These are phyloP conservation scores for Argya squamiceps DNA, from an alignment of 2,797 vertebrate species.

Conservation along the genomic window DNA sequence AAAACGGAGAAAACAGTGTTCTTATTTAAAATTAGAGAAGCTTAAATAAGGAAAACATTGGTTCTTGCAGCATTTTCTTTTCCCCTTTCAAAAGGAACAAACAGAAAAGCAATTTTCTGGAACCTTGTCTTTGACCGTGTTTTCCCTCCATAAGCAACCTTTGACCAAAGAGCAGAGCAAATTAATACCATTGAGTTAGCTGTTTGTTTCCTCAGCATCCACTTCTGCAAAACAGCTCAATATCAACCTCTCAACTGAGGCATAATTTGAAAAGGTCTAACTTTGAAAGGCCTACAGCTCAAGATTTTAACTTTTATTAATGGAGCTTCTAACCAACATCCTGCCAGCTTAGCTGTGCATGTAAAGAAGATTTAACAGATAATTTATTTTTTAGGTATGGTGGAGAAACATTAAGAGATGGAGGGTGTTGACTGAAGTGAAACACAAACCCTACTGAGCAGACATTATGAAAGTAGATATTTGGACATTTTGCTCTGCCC, in stretches of 20 bases:
- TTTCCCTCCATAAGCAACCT: background rate
- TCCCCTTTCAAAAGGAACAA: background rate
- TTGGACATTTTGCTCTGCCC: background rate
- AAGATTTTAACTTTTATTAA: slow-evolving; percentile 2
- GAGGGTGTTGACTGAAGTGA: background rate
- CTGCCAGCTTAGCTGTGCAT: slow-evolving; percentile 5
- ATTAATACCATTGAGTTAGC: background rate
- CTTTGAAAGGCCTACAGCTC: background rate
- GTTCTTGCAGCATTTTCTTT: background rate
- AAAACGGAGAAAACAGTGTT: background rate
- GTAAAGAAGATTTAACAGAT: background rate
- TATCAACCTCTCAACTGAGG: background rate
- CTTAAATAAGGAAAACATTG: background rate
- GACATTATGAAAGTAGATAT: background rate
- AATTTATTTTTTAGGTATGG: background rate
- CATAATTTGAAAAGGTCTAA: background rate
- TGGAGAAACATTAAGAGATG: background rate
- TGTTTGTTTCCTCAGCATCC: background rate
- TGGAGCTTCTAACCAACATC: background rate
- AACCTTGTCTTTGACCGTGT: background rate
- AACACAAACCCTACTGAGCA: background rate
- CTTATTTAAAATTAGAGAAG: background rate
- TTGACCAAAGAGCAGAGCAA: background rate
- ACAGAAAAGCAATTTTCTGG: background rate
- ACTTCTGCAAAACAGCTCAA: background rate